These are phyloP conservation scores for Volucella inflata DNA, from an alignment of 2,888 invertebrate genomes.

Conservation along the genomic window DNA sequence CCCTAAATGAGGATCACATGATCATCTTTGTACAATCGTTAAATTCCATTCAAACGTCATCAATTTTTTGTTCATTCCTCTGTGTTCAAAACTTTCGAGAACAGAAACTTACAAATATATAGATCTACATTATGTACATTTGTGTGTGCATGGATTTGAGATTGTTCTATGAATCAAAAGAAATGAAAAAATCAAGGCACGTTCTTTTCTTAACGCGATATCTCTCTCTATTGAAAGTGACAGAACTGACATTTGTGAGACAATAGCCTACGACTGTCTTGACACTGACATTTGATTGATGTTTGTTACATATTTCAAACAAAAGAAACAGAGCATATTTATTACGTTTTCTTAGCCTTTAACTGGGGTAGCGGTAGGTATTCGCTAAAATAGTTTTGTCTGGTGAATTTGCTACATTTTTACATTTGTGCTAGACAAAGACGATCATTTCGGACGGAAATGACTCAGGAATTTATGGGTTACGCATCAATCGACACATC, in stretches of 20 bases:
- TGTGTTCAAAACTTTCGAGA: neutral
- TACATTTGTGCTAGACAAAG: conserved; percentile 13
- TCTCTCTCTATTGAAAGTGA: conserved; percentile 40
- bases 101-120: too few relatives aligned
- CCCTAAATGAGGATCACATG: conserved; percentile 33
- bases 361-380: conserved; percentile 20
- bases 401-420: neutral
- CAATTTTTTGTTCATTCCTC: conserved; percentile 2
- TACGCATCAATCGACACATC: conserved; percentile 69
- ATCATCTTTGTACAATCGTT: conserved; percentile 49
- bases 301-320: conserved; percentile 67
- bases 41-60: conserved; percentile 40
- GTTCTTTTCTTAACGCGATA: conserved; percentile 48
- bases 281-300: conserved; percentile 73
- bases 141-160: neutral
- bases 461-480: conserved; percentile 69
- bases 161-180: conserved; percentile 14
- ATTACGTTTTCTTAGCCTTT: conserved; percentile 51
- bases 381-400: conserved; percentile 21
- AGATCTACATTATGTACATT: too few relatives aligned
- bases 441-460: conserved; percentile 59
- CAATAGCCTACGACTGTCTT: conserved; percentile 59
- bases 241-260: conserved; percentile 62
- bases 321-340: conserved; percentile 41
- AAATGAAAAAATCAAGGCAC: conserved; percentile 22